These are phyloP conservation scores for Sebastes hubbsi DNA, from an alignment of 2,797 vertebrate species.

Conservation along the genomic window DNA sequence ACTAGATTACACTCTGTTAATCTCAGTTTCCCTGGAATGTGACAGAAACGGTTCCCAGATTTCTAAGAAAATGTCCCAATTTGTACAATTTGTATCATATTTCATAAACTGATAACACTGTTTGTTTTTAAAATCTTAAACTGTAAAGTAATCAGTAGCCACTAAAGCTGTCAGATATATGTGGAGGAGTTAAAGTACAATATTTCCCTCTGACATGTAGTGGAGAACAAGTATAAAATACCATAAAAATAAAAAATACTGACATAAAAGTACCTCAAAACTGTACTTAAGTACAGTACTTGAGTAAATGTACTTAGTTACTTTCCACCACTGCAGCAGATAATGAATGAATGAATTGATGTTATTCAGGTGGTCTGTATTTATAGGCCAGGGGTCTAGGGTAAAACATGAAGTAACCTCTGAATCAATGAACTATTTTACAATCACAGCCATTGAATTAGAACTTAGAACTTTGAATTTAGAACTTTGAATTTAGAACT, in stretches of 20 bases:
- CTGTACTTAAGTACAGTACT: too few relatives aligned
- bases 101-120: too few relatives aligned
- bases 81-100: too few relatives aligned
- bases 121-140: not conserved
- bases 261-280: too few relatives aligned
- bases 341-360: not conserved
- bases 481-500: too few relatives aligned
- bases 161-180: not conserved
- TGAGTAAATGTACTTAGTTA: too few relatives aligned
- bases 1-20: too few relatives aligned
- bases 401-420: accelerated
- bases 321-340: too few relatives aligned
- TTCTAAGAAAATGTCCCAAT: too few relatives aligned
- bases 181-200: not conserved
- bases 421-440: not conserved
- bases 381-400: not conserved
- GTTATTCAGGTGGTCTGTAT: not conserved
- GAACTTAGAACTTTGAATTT: accelerated
- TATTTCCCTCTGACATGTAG: not conserved
- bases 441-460: too few relatives aligned
- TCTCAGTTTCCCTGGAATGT: too few relatives aligned
- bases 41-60: too few relatives aligned
- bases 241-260: not conserved
- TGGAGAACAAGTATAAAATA: not conserved
- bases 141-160: not conserved